Percentiles rank a stretch among this genome's conserved stretches.
These are phyloP conservation scores for Muscidifurax raptorellus DNA, from an alignment of 1,140 invertebrate genomes.

Conservation along the genomic window DNA sequence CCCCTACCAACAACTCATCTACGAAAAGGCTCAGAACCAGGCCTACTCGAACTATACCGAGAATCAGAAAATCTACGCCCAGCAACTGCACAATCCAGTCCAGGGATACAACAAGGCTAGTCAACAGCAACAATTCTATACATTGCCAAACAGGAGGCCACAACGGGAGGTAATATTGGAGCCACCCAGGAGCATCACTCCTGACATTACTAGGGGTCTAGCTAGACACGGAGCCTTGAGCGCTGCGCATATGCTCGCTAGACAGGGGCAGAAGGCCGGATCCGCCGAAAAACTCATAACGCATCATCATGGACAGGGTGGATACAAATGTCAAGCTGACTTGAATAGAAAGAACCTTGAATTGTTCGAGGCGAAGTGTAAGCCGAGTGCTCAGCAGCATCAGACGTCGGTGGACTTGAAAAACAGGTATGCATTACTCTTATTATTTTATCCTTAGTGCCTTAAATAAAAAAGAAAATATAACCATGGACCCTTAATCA, in stretches of 20 bases:
- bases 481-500: conserved; percentile 7
- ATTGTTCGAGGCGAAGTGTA: conserved; percentile 51
- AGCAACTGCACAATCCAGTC: conserved; percentile 55
- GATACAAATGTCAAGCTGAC: conserved; percentile 44
- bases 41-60: conserved; percentile 50
- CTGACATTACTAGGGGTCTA: conserved; percentile 77
- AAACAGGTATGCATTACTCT: conserved; percentile 63
- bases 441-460: neutral
- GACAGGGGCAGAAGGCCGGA: conserved; percentile 62
- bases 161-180: conserved; percentile 63
- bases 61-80: conserved; percentile 56
- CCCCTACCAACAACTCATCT: conserved; percentile 28
- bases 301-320: conserved; percentile 54
- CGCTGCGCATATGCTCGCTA: conserved; percentile 67
- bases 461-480: neutral
- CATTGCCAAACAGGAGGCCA: conserved; percentile 67
- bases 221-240: conserved; percentile 60
- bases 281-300: conserved; percentile 44
- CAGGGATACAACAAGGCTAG: conserved; percentile 43
- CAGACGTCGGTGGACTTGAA: conserved; percentile 62
- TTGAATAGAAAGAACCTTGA: conserved; percentile 40
- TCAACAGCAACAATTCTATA: conserved; percentile 66
- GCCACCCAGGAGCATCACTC: conserved; percentile 76
- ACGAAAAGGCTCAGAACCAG: conserved; percentile 21
- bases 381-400: conserved; percentile 55